A percentile compares a stretch with the other conserved stretches of the same genome.
phyloP scores from a whole-genome alignment of 2,797 vertebrate genomes.

The Anniella stebbinsi region DNA sequence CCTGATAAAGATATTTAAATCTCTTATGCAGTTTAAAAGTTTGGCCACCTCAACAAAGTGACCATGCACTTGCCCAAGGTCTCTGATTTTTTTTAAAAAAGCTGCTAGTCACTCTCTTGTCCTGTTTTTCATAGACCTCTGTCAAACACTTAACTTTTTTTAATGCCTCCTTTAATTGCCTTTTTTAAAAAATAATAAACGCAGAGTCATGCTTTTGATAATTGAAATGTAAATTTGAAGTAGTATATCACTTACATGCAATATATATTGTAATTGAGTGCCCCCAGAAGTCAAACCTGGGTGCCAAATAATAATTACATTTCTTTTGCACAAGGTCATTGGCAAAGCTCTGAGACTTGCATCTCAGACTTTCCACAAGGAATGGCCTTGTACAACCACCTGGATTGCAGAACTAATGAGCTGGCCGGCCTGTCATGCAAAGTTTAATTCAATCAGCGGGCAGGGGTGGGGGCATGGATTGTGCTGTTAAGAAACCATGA shows the following conservation, averaged over 20 bases:
- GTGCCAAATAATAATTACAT: slow-evolving; percentile 57
- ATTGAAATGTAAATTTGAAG: slow-evolving; percentile 65
- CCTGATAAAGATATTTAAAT: not conserved
- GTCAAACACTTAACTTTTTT: slow-evolving; percentile 49
- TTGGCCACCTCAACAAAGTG: not conserved
- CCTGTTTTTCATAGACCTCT: slow-evolving; percentile 47
- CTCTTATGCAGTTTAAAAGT: not conserved
- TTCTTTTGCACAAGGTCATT: slow-evolving; percentile 64
- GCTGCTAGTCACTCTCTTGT: slow-evolving; percentile 17
- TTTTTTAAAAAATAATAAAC: slow-evolving; percentile 53
- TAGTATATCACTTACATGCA: slow-evolving; percentile 55
- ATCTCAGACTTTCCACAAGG: slow-evolving; percentile 31
- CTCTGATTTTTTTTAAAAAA: not conserved
- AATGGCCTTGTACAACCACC: slow-evolving; percentile 13
- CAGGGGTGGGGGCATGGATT: not conserved
- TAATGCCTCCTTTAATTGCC: slow-evolving; percentile 54
- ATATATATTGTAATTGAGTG: slow-evolving; percentile 56
- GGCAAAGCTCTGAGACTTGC: not conserved
- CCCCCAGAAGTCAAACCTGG: slow-evolving; percentile 50
- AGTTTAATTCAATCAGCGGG: slow-evolving; percentile 60
- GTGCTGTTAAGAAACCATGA: slow-evolving; percentile 59
- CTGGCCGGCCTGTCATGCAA: slow-evolving; percentile 43
- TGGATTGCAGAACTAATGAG: slow-evolving; percentile 35
- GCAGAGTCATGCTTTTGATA: slow-evolving; percentile 60
- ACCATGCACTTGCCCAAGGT: not conserved